These are phyloP conservation scores for Carlito syrichta DNA, from an alignment of 2,113 vertebrate genomes.

Conservation along the genomic window DNA sequence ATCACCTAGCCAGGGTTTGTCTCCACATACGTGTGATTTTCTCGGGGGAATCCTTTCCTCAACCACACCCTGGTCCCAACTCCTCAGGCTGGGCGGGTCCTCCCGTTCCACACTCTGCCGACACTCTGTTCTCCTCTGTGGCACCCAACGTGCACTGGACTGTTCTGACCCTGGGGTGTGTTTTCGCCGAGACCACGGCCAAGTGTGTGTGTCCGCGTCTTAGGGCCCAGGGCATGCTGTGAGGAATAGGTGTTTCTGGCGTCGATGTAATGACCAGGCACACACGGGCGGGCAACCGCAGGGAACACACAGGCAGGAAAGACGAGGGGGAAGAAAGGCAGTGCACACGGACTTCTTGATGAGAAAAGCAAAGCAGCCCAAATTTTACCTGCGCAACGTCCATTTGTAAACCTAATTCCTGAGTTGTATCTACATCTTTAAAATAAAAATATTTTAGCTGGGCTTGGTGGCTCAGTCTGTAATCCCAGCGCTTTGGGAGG, in stretches of 20 bases:
- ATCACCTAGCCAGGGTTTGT: neutral
- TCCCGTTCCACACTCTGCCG: neutral
- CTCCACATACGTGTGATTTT: neutral
- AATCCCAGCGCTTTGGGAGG: too few relatives aligned
- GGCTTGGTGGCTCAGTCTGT: too few relatives aligned
- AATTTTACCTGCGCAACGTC: too few relatives aligned
- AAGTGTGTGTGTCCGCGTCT: neutral
- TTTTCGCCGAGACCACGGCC: neutral
- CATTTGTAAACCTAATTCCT: too few relatives aligned
- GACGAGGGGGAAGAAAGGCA: neutral
- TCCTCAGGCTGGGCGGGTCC: neutral
- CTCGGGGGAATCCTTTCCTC: neutral
- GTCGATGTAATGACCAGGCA: neutral
- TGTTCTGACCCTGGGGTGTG: neutral
- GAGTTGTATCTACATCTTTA: too few relatives aligned
- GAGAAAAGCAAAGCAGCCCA: neutral
- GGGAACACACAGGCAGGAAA: neutral
- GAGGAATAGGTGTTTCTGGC: neutral
- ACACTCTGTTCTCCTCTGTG: neutral
- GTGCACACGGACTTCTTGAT: neutral
- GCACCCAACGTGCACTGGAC: too few relatives aligned
- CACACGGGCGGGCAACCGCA: too few relatives aligned
- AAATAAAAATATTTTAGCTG: neutral
- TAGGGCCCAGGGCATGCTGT: fast-evolving
- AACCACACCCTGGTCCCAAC: neutral